phyloP scores from a whole-genome alignment of 2,888 invertebrate species.

The Drosophila seclusa region DNA sequence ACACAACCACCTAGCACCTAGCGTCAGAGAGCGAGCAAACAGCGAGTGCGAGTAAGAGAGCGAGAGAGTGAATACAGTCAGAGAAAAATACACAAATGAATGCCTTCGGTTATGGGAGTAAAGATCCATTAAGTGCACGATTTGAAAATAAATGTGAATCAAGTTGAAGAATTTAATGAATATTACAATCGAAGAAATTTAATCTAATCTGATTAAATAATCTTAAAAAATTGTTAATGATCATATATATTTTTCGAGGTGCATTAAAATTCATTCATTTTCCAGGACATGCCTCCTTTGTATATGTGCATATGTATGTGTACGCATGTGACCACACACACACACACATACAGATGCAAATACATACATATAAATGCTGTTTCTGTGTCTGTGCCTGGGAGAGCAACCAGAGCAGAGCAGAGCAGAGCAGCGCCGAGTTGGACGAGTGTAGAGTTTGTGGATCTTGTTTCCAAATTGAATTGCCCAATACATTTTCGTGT shows the following conservation, averaged over 20 bases:
- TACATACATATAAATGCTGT: neutral
- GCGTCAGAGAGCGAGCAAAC: constrained; percentile 31
- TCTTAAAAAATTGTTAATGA: neutral
- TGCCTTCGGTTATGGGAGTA: neutral
- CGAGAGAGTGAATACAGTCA: constrained; percentile 42
- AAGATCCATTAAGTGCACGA: neutral
- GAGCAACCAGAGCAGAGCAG: constrained; percentile 38
- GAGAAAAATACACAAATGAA: constrained; percentile 11
- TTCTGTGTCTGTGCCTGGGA: constrained; percentile 38
- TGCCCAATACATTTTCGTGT: constrained; percentile 40
- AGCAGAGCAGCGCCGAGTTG: constrained; percentile 14
- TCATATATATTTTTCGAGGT: constrained; percentile 29
- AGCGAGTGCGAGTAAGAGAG: constrained; percentile 37
- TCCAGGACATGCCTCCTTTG: constrained; percentile 53
- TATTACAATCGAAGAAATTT: neutral
- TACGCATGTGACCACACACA: neutral
- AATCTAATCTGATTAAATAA: neutral
- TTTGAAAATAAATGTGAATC: neutral
- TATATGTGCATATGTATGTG: constrained; percentile 9
- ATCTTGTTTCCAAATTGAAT: constrained; percentile 60
- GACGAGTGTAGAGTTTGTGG: constrained; percentile 64
- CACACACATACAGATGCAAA: neutral
- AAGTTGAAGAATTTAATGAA: neutral
- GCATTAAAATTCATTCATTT: constrained; percentile 61
- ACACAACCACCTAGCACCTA: constrained; percentile 61